These are phyloP conservation scores for Macroramphosus scolopax DNA, from an alignment of 2,797 vertebrate species.

Conservation along the genomic window DNA sequence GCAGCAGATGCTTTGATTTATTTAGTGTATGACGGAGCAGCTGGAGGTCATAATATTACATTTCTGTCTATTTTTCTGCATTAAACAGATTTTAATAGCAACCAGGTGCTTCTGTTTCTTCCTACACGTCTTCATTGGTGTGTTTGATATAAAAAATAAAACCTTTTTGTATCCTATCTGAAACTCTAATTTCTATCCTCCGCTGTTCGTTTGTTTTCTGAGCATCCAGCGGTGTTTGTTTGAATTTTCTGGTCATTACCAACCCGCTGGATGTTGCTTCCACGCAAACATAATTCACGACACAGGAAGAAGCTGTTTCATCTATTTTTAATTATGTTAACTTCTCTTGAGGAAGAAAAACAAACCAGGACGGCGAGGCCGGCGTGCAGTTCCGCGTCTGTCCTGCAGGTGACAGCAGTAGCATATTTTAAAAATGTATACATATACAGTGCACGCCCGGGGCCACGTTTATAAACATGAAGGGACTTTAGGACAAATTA, in stretches of 20 bases:
- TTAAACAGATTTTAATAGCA: too few species aligned
- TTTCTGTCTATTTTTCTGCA: too few species aligned
- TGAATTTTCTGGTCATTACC: conserved; percentile 22
- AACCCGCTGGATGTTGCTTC: conserved; percentile 26
- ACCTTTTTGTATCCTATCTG: neutral
- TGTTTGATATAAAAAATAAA: too few species aligned
- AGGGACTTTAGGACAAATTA: too few species aligned
- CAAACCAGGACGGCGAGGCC: neutral
- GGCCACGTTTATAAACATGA: too few species aligned
- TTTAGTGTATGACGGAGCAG: too few species aligned
- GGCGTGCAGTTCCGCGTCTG: conserved; percentile 35
- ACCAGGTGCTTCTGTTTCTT: too few species aligned
- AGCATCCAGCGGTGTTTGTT: conserved; percentile 3
- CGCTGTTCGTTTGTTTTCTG: conserved; percentile 7
- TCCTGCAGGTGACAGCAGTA: conserved; percentile 68
- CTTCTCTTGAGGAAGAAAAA: conserved; percentile 17
- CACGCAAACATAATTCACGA: conserved; percentile 34
- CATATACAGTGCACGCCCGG: neutral
- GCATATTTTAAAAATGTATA: conserved; percentile 43
- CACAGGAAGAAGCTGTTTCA: conserved; percentile 45
- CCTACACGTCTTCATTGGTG: too few species aligned
- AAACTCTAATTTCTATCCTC: too few species aligned
- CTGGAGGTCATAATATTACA: too few species aligned
- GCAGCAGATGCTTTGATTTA: neutral
- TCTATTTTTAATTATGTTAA: conserved; percentile 61